Base-by-base conservation (phyloP, 2,797 vertebrate species). In the Sebastes ruberrimus region DNA sequence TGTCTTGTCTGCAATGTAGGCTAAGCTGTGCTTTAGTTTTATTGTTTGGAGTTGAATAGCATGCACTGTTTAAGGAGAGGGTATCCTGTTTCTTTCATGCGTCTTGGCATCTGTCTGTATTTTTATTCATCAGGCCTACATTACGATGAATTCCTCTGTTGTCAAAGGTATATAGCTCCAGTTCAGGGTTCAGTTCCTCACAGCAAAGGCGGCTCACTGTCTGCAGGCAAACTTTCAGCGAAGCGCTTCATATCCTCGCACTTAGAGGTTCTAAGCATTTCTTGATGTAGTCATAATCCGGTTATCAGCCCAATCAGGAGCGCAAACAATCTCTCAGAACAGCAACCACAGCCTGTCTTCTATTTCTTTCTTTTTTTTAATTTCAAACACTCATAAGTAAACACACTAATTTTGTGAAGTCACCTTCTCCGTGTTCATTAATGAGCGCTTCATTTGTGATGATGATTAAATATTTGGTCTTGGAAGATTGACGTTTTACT, bases 21-120 rank as follows among this genome's bases (percentile, higher is more conserved):
- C 76, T 84, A 88, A 88, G 83, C 85, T 79, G 76, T 66, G 74
- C 86, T 91, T 85, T 81, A 23, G 57, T 81, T 67, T 38, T 38
- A 89, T 88, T 89, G 88, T 91, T 75, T 87, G 55, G 57, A 32
- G 30, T 78, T 89, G 75, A 89, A 88, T 82, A 68, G 80, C 60
- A 30, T 60, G 68, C 65, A 71, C 57, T 80, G 32, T 88, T 78
- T 55, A 67, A 82, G 63, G 72, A 73, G 46, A 78, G 59, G 65
- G 59, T 74, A 79, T 82, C 60, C 25, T 69, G 7, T 82, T 88
- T 82, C 64, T 83, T 49, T 72, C 49, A 13, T 57, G 71, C 25
- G 3, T 89, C 80, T 88, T 80, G 55, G 78, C 74, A 56, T 83
- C 79, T 80, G 60, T 82, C 60, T 72, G 73, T 76, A 46, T 83